Percentiles rank a stretch among this genome's conserved stretches.
phyloP scores from a whole-genome alignment of 1,140 invertebrate species.

The Dendrolimus kikuchii region DNA sequence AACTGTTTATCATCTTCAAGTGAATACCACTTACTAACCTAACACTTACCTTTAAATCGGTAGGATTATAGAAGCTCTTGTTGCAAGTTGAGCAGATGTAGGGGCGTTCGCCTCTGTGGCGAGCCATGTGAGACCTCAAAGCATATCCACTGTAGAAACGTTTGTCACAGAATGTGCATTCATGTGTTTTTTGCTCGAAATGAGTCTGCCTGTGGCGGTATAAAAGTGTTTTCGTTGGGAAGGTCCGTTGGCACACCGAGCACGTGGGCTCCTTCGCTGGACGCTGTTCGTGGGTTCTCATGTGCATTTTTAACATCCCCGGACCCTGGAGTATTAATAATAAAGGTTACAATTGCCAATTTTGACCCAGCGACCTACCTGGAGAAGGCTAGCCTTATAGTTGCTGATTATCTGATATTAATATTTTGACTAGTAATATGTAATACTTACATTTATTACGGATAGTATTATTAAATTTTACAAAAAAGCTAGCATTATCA shows the following conservation, averaged over 20 bases:
- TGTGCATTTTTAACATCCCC: constrained; percentile 76
- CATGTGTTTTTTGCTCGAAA: constrained; percentile 69
- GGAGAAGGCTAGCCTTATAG: no score
- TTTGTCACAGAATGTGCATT: constrained; percentile 65
- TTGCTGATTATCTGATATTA: no score
- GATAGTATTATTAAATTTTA: no score
- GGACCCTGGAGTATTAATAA: constrained; percentile 62
- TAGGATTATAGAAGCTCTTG: constrained; percentile 69
- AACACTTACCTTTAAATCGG: constrained; percentile 59
- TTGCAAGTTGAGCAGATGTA: constrained; percentile 59
- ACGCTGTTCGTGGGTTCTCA: constrained; percentile 73
- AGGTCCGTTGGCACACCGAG: constrained; percentile 73
- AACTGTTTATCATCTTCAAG: no score
- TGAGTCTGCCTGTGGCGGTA: constrained; percentile 75
- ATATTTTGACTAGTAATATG: no score
- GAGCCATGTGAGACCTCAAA: constrained; percentile 60
- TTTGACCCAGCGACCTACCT: no score
- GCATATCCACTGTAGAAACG: constrained; percentile 68
- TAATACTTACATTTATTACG: no score
- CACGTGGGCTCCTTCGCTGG: constrained; percentile 73
- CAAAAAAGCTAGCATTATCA: no score
- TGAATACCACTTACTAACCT: neutral
- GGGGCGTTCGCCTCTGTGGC: constrained; percentile 61
- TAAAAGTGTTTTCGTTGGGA: constrained; percentile 73
- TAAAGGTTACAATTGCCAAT: neutral